phyloP scores from a whole-genome alignment of 2,888 invertebrate genomes.

The Athalia circularis region DNA sequence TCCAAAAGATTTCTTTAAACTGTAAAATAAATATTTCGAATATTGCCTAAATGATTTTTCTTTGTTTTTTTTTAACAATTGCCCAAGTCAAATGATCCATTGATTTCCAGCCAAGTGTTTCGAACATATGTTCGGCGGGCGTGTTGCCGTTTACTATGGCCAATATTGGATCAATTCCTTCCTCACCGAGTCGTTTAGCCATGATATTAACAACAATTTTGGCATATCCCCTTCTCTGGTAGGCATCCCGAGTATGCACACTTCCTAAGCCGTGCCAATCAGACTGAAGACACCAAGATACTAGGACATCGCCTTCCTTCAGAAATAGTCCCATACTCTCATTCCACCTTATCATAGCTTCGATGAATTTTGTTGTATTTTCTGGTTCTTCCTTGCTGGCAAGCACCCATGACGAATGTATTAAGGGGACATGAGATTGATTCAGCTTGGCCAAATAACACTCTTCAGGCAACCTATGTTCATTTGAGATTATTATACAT shows the following conservation, averaged over 20 bases:
- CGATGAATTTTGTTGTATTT: slow-evolving; percentile 55
- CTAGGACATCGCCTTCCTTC: slow-evolving; percentile 64
- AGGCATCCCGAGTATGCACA: slow-evolving; percentile 67
- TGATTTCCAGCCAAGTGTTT: slow-evolving; percentile 21
- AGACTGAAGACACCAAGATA: slow-evolving; percentile 70
- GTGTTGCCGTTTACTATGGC: slow-evolving; percentile 66
- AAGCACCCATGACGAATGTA: slow-evolving; percentile 70
- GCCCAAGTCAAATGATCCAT: slow-evolving; percentile 40
- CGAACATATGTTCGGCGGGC: slow-evolving; percentile 67
- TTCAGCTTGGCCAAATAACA: slow-evolving; percentile 66
- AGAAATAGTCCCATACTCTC: slow-evolving; percentile 69
- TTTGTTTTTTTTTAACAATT: neutral
- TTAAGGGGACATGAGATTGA: slow-evolving; percentile 59
- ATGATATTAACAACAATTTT: slow-evolving; percentile 65
- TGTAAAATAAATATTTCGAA: no score
- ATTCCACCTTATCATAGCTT: slow-evolving; percentile 66
- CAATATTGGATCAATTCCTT: slow-evolving; percentile 63
- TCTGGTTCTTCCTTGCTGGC: slow-evolving; percentile 62
- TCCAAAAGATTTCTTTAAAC: no score
- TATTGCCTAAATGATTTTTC: no score
- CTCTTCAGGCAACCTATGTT: slow-evolving; percentile 64
- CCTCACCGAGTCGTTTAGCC: slow-evolving; percentile 66
- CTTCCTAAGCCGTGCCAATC: slow-evolving; percentile 67
- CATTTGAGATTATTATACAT: neutral
- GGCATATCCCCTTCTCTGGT: slow-evolving; percentile 70